A percentile compares a stretch with the other conserved stretches of the same genome.
Conservation (phyloP, 2,797 vertebrate species). For the Pangasius macronema region DNA sequence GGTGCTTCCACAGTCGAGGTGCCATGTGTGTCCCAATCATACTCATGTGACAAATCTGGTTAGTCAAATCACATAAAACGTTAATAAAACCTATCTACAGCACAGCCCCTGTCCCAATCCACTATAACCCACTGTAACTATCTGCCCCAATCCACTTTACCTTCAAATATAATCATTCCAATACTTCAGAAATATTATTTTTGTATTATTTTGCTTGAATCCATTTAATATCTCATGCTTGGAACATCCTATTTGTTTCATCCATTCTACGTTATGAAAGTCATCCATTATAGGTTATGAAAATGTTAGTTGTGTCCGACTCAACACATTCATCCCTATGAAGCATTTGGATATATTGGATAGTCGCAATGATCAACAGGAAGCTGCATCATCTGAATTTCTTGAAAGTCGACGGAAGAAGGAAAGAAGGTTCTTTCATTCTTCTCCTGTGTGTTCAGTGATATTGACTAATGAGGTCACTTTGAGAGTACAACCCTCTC, state of each 20-base stretch:
- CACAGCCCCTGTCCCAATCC: neutral
- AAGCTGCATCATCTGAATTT: neutral
- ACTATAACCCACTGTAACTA: neutral
- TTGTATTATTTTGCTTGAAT: neutral
- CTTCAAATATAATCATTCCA: neutral
- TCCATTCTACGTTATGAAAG: neutral
- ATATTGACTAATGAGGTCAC: neutral
- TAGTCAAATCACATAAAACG: neutral
- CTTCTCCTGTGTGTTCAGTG: neutral
- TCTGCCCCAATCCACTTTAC: neutral
- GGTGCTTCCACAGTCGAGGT: neutral
- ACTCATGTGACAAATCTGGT: neutral
- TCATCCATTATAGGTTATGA: neutral
- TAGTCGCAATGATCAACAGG: neutral
- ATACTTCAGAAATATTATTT: neutral
- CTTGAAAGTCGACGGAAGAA: neutral
- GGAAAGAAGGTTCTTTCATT: neutral
- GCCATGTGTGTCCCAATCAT: neutral
- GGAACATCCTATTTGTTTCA: neutral
- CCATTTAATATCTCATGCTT: neutral
- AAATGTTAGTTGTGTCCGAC: neutral
- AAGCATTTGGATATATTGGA: neutral
- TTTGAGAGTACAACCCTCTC: neutral
- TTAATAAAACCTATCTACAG: neutral
- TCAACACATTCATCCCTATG: neutral